These are phyloP conservation scores for Phataginus tetradactyla DNA, from an alignment of 2,797 vertebrate species.

Conservation along the genomic window DNA sequence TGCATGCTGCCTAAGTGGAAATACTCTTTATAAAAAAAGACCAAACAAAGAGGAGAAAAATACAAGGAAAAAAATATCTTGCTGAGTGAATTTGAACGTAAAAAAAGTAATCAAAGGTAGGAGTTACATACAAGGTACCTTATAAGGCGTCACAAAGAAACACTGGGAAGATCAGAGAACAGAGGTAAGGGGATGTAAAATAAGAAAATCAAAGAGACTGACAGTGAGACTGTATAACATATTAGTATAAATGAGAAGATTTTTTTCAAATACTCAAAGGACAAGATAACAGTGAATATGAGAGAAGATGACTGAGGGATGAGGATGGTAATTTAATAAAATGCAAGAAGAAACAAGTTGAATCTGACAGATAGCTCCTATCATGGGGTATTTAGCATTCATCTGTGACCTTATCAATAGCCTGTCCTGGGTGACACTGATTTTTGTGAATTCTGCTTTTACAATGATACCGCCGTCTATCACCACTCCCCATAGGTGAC, in stretches of 20 bases:
- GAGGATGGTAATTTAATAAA: slow-evolving; percentile 42
- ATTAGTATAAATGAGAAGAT: slow-evolving; percentile 64
- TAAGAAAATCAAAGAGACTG: slow-evolving; percentile 71
- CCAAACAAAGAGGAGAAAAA: not conserved
- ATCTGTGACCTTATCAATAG: not conserved
- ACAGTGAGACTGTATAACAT: slow-evolving; percentile 51
- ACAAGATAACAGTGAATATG: slow-evolving; percentile 18
- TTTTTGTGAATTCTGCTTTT: not conserved
- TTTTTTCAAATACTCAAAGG: slow-evolving; percentile 63
- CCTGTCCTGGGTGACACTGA: not conserved
- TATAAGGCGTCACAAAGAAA: slow-evolving; percentile 41
- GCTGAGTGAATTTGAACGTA: slow-evolving; percentile 56
- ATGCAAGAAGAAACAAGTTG: not conserved
- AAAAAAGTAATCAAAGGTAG: slow-evolving; percentile 69
- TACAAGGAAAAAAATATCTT: slow-evolving; percentile 22
- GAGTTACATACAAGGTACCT: slow-evolving; percentile 23
- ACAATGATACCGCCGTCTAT: not conserved
- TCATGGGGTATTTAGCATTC: not conserved
- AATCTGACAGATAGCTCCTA: not conserved
- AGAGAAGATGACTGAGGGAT: not conserved
- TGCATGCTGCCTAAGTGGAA: slow-evolving; percentile 54
- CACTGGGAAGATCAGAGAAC: slow-evolving; percentile 40
- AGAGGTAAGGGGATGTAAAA: slow-evolving; percentile 52
- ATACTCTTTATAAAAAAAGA: slow-evolving; percentile 65
- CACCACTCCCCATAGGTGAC: not conserved